Percentiles rank a stretch among this genome's conserved stretches.
Evolutionary conservation across 2,113 vertebrate genomes (phyloP).

Genomic region (Pluvialis apricaria): DNA sequence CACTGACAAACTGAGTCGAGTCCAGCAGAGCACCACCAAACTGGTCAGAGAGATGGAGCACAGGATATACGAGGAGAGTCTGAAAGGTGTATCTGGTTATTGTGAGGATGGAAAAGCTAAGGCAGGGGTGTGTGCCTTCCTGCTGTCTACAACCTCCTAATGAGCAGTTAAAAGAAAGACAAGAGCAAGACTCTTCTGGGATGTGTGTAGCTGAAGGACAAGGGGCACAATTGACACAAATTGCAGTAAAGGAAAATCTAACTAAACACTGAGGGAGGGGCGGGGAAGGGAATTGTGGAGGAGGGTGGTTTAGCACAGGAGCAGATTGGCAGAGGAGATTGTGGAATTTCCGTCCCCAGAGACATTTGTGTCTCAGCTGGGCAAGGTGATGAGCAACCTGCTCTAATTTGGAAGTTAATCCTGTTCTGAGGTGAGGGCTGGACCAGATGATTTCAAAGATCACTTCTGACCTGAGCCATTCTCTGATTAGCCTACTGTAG

Average conservation of each 20-base stretch:
- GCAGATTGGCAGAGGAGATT: background rate
- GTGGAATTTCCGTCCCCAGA: background rate
- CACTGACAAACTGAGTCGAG: background rate
- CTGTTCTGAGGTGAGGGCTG: background rate
- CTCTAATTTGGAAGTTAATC: background rate
- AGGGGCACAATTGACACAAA: background rate
- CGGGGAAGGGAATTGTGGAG: no score
- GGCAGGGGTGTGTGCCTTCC: fast-evolving
- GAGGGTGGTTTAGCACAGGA: background rate
- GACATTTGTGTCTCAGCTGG: fast-evolving
- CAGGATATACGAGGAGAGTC: background rate
- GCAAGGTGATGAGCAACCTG: background rate
- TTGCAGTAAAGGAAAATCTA: background rate
- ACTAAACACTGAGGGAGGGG: fast-evolving
- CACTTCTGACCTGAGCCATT: background rate
- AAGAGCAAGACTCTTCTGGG: background rate
- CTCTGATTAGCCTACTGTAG: background rate
- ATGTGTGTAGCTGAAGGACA: background rate
- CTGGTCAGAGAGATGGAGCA: background rate
- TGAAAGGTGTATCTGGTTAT: background rate
- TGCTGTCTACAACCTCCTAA: background rate
- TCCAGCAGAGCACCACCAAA: background rate
- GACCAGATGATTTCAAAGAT: background rate
- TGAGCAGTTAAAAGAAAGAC: background rate
- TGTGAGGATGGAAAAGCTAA: background rate